Evolutionary conservation across 2,113 vertebrate genomes (phyloP).

Genomic region (Poecile atricapillus): DNA sequence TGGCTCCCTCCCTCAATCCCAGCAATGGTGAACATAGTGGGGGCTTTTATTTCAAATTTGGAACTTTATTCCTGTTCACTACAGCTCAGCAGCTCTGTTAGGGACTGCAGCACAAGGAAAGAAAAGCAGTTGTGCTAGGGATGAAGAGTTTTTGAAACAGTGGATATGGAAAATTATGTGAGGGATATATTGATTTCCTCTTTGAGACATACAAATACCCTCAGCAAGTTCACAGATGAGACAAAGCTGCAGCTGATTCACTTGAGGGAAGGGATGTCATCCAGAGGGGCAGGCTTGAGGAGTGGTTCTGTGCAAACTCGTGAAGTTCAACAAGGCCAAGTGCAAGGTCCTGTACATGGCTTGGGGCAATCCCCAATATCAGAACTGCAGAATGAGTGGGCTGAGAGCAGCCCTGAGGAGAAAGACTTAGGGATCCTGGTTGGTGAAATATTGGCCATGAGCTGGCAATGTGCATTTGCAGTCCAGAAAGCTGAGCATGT

Average conservation of each 20-base stretch:
- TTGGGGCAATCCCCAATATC: background rate
- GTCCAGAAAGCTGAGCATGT: background rate
- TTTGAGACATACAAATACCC: background rate
- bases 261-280: background rate
- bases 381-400: background rate
- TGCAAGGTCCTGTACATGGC: background rate
- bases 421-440: background rate
- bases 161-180: background rate
- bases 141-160: background rate
- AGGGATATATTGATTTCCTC: background rate
- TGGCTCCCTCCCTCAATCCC: background rate
- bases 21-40: background rate
- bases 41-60: background rate
- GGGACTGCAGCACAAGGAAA: background rate
- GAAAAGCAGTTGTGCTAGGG: background rate
- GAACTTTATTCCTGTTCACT: background rate
- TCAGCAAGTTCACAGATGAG: background rate
- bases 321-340: background rate
- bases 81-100: background rate
- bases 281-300: background rate
- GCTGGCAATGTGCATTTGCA: background rate
- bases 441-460: background rate
- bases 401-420: background rate
- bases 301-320: accelerated
- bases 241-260: background rate